A percentile compares a stretch with the other conserved stretches of the same genome.
Evolutionary conservation across 2,113 vertebrate species (phyloP).

Genomic region (Rhagologus leucostigma): DNA sequence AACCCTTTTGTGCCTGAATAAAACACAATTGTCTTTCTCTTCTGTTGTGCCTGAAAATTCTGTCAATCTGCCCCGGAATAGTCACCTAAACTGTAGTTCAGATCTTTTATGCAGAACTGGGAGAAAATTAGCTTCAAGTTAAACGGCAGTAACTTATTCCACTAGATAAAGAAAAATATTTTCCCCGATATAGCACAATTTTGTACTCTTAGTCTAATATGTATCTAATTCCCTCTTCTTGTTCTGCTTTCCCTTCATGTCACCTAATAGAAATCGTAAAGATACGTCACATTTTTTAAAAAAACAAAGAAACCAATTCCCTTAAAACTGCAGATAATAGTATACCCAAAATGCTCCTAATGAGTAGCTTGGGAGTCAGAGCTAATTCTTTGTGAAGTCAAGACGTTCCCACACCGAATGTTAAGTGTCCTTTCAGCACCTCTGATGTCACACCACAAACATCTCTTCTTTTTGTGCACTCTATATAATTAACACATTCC

Average conservation of each 20-base stretch:
- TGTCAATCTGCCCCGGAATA: not conserved
- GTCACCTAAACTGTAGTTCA: not conserved
- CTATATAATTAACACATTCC: not conserved
- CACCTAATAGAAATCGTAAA: not conserved
- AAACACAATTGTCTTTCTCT: not conserved
- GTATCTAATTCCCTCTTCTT: not conserved
- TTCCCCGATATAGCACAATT: not conserved
- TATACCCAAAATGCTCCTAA: not conserved
- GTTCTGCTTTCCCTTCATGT: not conserved
- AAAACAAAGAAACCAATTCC: not conserved
- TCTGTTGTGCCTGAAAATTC: not conserved
- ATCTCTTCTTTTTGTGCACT: not conserved
- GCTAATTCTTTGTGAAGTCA: not conserved
- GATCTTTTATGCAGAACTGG: not conserved
- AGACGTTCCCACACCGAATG: not conserved
- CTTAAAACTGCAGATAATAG: not conserved
- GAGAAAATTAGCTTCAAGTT: not conserved
- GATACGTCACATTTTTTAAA: not conserved
- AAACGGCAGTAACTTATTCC: not conserved
- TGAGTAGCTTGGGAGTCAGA: not conserved
- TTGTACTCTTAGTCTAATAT: not conserved
- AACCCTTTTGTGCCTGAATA: not conserved
- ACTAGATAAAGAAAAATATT: not conserved
- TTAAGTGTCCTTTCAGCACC: not conserved
- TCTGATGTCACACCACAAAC: not conserved